Base-by-base conservation (phyloP, 2,113 vertebrate species). In the Rhizomys pruinosus region DNA sequence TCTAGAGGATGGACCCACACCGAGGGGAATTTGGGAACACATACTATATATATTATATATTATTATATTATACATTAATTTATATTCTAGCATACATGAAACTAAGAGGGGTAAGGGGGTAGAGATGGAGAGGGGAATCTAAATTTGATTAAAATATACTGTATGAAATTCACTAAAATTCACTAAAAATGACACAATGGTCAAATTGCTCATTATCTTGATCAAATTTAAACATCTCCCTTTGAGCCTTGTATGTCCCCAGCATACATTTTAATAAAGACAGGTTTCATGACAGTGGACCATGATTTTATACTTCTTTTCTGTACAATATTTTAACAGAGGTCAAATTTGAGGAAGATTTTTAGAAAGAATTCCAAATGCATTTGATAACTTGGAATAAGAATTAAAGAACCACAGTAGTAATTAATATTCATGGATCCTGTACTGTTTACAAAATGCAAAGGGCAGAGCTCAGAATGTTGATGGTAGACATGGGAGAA, bases 361-460 rank as follows among this genome's bases (percentile, higher is more conserved):
- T 86, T 1, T 0, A 89, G 79, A 96, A 91, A 92, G 84, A 69
- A 94, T 77, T 71, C 25, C 89, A 95, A 93, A 93, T 92, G 74
- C 90, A 93, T 80, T 86, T 68, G 52, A 2, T 89, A 89, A 66
- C n/a, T 80, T 86, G 47, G 82, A 59, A 37, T 79, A 93, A 78
- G 78, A 85, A 93, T 79, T 84, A 88, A 44, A 27, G 68, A 72
- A 63, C 27, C 9, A 84, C 9, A 87, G 61, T 92, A 77, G 69
- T 87, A 92, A 94, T 92, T 79, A 95, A 92, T 93, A 93, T 96
- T 86, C 92, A 93, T 79, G 91, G 74, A 72, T 74, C 32, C 25
- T n/a, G 39, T 32, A 84, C 59, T 92, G 71, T 94, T 90, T 94
- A 92, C 71, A 77, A 92, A 94, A 89, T 39, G 88, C 29, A 74